Base-by-base conservation (phyloP, 1,140 invertebrate species). In the Drosophila pseudoananassae region DNA sequence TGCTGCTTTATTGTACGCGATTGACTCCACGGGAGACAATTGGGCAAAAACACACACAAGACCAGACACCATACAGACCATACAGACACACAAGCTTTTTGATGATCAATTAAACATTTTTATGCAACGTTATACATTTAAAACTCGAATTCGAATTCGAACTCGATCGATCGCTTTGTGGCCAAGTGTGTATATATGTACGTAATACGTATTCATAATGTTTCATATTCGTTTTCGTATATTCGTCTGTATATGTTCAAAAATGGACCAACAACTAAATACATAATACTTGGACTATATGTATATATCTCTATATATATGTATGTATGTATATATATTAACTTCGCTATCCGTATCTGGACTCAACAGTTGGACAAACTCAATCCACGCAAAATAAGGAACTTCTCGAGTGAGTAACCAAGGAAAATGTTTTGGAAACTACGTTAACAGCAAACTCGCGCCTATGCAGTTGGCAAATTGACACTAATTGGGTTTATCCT, bases 251-350 rank as follows among this genome's bases (percentile, higher is more conserved):
- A 68, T 75, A 57, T 77, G 68, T 64, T 80, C 54, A 78, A 87
- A 80, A 87, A 85, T 85, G 82, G 82, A 87, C 82, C 82, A 87
- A 88, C 83, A 87, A 88, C 82, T 78, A 85, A 85, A 85, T 88
- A 87, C 82, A 88, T 87, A 88, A 88, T 87, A 88, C 75, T 87
- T 80, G 73, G 54, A 87, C 82, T 87, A 70, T 76, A 76, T 76
- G 51, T 74, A 73, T 81, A 14, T 71, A 45, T 72, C 38, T 73
- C 20, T 68, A 59, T 63, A 49, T 65, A 36, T 63, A 54, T 50
- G n/a, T n/a, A 15, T 40, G 38, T n/a, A n/a, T n/a, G 15, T 68
- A 46, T 65, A 59, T 60, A 68, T 78, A 78, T 59, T 27, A 77
- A 36, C 33, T 71, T 64, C 38, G 20, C 33, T 63, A 58, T 53